Evolutionary conservation across 1,140 invertebrate genomes (phyloP), one percentile per base, ranked within the genome.

Genomic region (Drosophila pandora): DNA sequence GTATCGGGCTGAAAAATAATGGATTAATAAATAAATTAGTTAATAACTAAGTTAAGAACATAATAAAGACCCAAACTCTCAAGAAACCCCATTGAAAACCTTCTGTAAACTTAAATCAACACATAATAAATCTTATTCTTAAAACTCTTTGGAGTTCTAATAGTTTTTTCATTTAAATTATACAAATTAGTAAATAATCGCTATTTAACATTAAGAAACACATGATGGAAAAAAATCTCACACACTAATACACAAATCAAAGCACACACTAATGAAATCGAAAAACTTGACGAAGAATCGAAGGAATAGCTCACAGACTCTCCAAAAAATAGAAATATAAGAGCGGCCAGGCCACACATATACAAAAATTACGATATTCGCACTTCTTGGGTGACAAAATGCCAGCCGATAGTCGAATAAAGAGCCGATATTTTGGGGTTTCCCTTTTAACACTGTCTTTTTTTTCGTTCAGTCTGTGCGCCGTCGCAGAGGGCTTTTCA

Each of bases 1-100:
- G 93, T 92, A 67, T 93, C 89, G 17, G 75, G 74, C 93, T 28
- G 39, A 21, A 6, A 5, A 5, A 5, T 12, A 22, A n/a, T n/a
- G 1, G 10, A 41, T 22, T 5, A 12, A 62, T 25, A 21, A 9
- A 37, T 5, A 10, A 22, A 49, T 5, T 49, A 7, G 2, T 28
- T 7, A 28, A 28, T 28, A 6, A 0, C 25, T 28, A 6, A 6
- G 25, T 28, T 28, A 7, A 28, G 25, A 1, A 7, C 5, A 28
- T 6, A 28, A 6, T 28, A 6, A 0, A 5, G 25, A 28, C 25
- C 5, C 5, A 5, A 28, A 28, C 5, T 5, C 25, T 28, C 1
- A 28, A 28, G 0, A 28, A 28, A 6, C 5, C 25, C 25, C 25
- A 28, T 7, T 28, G 3, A 25, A 25, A 25, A n/a, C 17, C 17